phyloP scores from a whole-genome alignment of 2,113 vertebrate genomes.

The Myxocyprinus asiaticus region DNA sequence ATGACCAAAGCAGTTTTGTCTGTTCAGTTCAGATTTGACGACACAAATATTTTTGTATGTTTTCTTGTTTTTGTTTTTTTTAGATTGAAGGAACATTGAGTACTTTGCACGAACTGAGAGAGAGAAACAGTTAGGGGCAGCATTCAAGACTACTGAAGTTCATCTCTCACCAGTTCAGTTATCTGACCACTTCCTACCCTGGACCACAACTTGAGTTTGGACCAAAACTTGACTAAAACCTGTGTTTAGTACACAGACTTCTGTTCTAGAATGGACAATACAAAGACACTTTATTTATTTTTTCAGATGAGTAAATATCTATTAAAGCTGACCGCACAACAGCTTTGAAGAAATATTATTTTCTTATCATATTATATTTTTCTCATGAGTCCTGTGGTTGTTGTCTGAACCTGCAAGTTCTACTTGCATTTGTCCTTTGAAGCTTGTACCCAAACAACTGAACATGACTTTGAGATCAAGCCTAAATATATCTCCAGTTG shows the following conservation, averaged over 20 bases:
- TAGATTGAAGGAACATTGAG: constrained; percentile 77
- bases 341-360: background rate
- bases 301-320: background rate
- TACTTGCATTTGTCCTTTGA: background rate
- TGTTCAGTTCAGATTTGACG: background rate
- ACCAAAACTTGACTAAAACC: constrained; percentile 25
- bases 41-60: constrained; percentile 9
- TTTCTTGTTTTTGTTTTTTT: constrained; percentile 39
- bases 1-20: background rate
- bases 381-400: background rate
- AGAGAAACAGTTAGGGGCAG: background rate
- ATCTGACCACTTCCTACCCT: constrained; percentile 32
- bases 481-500: constrained; percentile 5
- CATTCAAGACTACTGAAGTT: background rate
- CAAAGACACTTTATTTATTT: background rate
- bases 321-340: background rate
- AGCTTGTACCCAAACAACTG: background rate
- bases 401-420: background rate
- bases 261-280: background rate
- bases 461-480: constrained; percentile 1
- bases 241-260: background rate
- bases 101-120: constrained; percentile 43
- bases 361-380: background rate
- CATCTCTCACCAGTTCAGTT: background rate
- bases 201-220: constrained; percentile 28